A percentile compares a stretch with the other conserved stretches of the same genome.
These are phyloP conservation scores for Numida meleagris DNA, from an alignment of 2,113 vertebrate species.

Conservation along the genomic window DNA sequence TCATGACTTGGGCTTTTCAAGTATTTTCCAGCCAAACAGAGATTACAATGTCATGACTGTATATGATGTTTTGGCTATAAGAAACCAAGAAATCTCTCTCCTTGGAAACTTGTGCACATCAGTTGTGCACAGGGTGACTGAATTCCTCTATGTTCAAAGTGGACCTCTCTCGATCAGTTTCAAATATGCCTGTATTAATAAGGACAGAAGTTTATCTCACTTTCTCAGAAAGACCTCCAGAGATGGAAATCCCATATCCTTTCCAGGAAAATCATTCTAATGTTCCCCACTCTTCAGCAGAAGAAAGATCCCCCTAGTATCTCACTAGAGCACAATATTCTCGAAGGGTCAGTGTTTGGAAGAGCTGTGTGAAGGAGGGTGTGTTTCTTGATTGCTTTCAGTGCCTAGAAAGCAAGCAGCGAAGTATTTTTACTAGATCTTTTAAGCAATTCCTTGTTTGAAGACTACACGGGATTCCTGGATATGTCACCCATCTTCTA, in stretches of 20 bases:
- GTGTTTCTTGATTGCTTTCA: neutral
- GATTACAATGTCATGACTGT: neutral
- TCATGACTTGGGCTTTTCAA: neutral
- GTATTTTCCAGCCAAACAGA: neutral
- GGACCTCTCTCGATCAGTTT: neutral
- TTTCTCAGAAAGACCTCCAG: neutral
- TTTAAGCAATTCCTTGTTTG: neutral
- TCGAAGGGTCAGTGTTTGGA: neutral
- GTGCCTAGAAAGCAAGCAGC: neutral
- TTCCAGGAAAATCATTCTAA: neutral
- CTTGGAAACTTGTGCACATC: neutral
- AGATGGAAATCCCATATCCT: neutral
- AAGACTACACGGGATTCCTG: neutral
- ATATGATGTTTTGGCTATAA: fast-evolving
- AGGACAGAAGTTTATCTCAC: neutral
- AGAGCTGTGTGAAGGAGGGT: neutral
- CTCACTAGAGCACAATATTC: neutral
- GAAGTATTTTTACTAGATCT: neutral
- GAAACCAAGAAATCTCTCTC: neutral
- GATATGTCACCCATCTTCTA: neutral
- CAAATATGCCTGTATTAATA: fast-evolving
- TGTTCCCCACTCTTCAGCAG: neutral
- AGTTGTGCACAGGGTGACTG: fast-evolving
- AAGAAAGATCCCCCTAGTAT: neutral
- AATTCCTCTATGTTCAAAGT: neutral